Percentiles rank a stretch among this genome's conserved stretches.
phyloP scores from a whole-genome alignment of 2,888 invertebrate species.

The Heliconius erato region DNA sequence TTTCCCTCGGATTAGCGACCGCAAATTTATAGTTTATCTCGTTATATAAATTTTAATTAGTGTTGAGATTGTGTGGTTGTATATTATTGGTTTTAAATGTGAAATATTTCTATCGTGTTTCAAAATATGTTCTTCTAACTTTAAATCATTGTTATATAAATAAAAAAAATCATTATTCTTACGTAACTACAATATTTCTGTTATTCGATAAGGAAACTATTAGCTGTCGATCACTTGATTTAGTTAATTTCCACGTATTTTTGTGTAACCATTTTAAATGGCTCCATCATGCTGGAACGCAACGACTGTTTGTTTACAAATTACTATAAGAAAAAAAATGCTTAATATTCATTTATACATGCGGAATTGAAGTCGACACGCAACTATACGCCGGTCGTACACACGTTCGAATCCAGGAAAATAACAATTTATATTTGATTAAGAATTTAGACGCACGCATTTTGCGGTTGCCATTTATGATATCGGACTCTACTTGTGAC shows the following conservation, averaged over 20 bases:
- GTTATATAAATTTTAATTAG: conserved; percentile 19
- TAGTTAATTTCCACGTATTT: conserved; percentile 22
- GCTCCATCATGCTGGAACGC: background rate
- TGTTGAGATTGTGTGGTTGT: background rate
- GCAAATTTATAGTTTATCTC: conserved; percentile 12
- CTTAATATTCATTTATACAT: conserved; percentile 28
- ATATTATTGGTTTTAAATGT: background rate
- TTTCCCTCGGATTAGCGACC: conserved; percentile 29
- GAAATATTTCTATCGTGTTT: background rate
- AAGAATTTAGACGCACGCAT: conserved; percentile 7
- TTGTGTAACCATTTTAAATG: background rate
- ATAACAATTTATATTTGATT: conserved; percentile 14
- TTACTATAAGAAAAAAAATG: conserved; percentile 22
- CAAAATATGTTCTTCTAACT: background rate
- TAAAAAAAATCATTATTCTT: no score
- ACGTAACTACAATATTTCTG: background rate
- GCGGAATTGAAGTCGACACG: conserved; percentile 31
- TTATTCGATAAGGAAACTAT: conserved; percentile 4
- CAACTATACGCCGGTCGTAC: background rate
- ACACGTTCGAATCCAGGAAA: conserved; percentile 18
- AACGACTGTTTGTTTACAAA: conserved; percentile 22
- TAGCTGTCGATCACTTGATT: conserved; percentile 11
- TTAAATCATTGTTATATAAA: no score
- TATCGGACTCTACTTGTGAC: background rate
- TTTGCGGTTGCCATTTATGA: background rate